phyloP scores from a whole-genome alignment of 1,140 invertebrate genomes.

The Cydia pomonella region DNA sequence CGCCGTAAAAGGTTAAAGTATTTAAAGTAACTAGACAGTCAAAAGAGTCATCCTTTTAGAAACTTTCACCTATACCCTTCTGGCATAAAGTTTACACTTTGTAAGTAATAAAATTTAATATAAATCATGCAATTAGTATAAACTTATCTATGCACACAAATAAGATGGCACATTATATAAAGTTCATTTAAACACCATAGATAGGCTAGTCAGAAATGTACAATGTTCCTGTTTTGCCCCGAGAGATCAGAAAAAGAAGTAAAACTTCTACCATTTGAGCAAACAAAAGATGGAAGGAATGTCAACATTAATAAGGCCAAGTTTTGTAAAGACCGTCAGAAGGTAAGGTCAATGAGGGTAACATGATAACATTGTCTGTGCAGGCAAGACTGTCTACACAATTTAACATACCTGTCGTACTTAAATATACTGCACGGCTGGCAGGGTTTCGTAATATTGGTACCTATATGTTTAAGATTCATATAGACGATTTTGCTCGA shows the following conservation, averaged over 20 bases:
- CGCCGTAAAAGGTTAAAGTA: no score
- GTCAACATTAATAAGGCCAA: conserved; percentile 8
- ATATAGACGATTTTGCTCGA: no score
- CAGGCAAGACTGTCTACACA: no score
- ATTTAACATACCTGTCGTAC: no score
- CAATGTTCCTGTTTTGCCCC: conserved; percentile 19
- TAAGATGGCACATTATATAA: not conserved
- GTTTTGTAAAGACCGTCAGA: not conserved
- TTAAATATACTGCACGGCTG: no score
- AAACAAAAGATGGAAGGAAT: conserved; percentile 29
- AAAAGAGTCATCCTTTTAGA: no score
- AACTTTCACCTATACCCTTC: no score
- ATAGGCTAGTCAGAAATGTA: conserved; percentile 9
- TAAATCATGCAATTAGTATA: not conserved
- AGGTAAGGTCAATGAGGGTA: not conserved
- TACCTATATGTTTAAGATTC: no score
- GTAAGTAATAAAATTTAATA: not conserved
- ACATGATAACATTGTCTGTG: not conserved
- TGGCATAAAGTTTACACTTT: no score
- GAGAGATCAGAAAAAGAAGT: conserved; percentile 26
- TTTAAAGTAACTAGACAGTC: no score
- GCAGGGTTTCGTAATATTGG: no score
- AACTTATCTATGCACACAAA: not conserved
- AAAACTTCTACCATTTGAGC: conserved; percentile 26
- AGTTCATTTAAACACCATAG: not conserved